Base-by-base conservation (phyloP, 2,888 invertebrate genomes). In the Temnothorax rugatulus region DNA sequence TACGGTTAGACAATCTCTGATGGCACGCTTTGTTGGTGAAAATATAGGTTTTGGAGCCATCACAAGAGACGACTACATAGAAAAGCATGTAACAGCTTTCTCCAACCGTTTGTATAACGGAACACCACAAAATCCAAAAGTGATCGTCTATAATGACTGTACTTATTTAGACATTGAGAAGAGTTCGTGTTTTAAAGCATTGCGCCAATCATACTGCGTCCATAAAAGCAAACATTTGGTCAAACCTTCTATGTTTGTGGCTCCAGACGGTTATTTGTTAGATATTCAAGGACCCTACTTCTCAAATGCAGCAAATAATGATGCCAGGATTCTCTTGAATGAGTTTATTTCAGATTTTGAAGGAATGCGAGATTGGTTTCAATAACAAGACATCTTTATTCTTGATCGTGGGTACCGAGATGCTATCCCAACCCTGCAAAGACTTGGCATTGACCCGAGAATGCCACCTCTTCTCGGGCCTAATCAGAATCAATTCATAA, bases 161-260 rank as follows among this genome's bases (percentile, higher is more conserved):
- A 83, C 79, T 15, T 85, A 84, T 21, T 47, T 29, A 21, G 82
- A 18, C n/a, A 57, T 66, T 18, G n/a, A 63, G 2, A 86, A 86
- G 57, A 69, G 47, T 38, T 69, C 38, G 15, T 85, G 81, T 34
- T 83, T 79, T 75, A 57, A 69, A 25, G 41, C n/a, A 4, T 52
- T 79, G 1, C 41, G 82, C 1, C 75, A 86, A 25, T 74, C 83
- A 4, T 87, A 82, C 29, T 82, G 64, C 15, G 1, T 68, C 0
- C 86, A 87, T 66, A 87, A 89, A 79, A 71, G 82, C 15, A 47
- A 84, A 29, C 86, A 90, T 50, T 61, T 85, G 11, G 3, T 89
- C 1, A 88, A 88, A 66, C 86, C 88, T 8, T 69, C 59, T 13
- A n/a, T 88, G n/a, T 68, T 88, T 11, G 85, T 88, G 18, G 84